These are phyloP conservation scores for Camptogramma bilineatum DNA, from an alignment of 2,888 invertebrate species.

Conservation along the genomic window DNA sequence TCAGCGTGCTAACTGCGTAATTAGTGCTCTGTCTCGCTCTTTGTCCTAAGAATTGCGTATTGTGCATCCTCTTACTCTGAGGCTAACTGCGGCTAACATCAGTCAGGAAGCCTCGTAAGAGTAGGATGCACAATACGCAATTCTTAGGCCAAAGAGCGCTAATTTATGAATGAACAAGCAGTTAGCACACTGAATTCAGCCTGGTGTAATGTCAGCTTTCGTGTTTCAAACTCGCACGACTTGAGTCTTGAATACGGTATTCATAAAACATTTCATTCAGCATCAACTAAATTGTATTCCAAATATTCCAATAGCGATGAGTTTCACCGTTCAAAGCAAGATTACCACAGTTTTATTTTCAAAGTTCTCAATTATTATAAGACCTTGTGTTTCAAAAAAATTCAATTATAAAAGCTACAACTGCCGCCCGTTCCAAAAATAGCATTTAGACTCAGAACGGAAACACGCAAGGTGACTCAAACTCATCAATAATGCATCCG, in stretches of 20 bases:
- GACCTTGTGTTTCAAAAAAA: background rate
- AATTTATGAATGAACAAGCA: too few species aligned
- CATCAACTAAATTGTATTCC: background rate
- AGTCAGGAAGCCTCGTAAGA: too few species aligned
- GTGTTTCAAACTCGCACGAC: conserved; percentile 29
- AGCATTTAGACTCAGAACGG: conserved; percentile 13
- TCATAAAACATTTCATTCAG: conserved; percentile 2
- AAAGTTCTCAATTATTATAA: background rate
- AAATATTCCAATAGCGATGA: background rate
- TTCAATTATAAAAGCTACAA: conserved; percentile 13
- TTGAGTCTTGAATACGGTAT: conserved; percentile 9
- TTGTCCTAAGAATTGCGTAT: too few species aligned
- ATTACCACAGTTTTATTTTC: too few species aligned
- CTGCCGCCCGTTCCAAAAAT: conserved; percentile 20
- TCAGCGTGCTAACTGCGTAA: too few species aligned
- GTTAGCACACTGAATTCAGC: too few species aligned
- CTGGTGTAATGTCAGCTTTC: too few species aligned
- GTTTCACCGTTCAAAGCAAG: background rate
- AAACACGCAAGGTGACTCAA: conserved; percentile 29
- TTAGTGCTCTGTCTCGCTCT: too few species aligned
- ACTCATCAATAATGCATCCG: conserved; percentile 26
- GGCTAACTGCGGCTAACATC: too few species aligned
- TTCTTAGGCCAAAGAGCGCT: too few species aligned
- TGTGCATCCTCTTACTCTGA: too few species aligned
- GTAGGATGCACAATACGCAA: too few species aligned